These are phyloP conservation scores for Hylomyscus alleni DNA, from an alignment of 2,797 vertebrate genomes.

Conservation along the genomic window DNA sequence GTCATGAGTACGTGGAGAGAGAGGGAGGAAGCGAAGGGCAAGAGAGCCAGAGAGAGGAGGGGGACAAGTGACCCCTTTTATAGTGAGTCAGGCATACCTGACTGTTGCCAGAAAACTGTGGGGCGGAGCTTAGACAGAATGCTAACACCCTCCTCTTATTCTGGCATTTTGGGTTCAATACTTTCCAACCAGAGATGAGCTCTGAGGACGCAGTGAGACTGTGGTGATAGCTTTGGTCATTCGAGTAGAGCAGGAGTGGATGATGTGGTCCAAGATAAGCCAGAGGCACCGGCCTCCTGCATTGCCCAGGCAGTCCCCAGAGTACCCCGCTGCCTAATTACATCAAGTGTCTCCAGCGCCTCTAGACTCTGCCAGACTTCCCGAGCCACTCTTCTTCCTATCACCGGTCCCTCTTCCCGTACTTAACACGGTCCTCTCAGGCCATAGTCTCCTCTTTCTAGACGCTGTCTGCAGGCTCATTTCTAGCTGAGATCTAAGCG, in stretches of 20 bases:
- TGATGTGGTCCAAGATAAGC: neutral
- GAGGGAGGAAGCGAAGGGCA: too few species aligned
- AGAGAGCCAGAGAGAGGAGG: too few species aligned
- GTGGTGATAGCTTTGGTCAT: neutral
- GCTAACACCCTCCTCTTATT: neutral
- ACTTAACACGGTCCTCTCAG: neutral
- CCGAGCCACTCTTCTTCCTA: neutral
- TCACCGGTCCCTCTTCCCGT: neutral
- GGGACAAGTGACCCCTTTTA: too few species aligned
- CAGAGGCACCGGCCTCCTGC: neutral
- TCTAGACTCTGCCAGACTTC: neutral
- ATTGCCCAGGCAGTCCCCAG: neutral
- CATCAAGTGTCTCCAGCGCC: neutral
- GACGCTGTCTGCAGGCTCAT: neutral
- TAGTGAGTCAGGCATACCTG: too few species aligned
- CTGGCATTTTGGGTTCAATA: neutral
- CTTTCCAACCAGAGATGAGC: neutral
- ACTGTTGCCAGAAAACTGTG: too few species aligned
- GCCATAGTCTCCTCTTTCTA: neutral
- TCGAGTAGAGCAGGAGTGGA: neutral
- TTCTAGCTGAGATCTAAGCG: neutral
- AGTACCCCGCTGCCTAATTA: neutral
- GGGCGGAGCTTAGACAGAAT: too few species aligned
- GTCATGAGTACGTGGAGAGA: too few species aligned
- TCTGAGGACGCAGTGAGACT: neutral